These are phyloP conservation scores for Asteroscopus sphinx DNA, from an alignment of 2,888 invertebrate genomes.

Conservation along the genomic window DNA sequence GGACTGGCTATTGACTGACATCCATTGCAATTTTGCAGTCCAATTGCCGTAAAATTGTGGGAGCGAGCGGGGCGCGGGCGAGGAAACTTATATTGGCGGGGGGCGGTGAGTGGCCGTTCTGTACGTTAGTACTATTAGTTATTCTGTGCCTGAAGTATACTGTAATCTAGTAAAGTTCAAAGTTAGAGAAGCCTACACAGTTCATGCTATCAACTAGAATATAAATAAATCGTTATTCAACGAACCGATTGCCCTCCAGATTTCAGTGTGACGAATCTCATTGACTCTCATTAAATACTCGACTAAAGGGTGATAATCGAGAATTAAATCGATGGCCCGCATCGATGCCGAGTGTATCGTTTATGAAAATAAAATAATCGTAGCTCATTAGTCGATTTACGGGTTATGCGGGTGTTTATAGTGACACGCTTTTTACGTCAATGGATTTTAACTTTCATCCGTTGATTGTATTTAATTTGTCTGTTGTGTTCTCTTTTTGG, in stretches of 20 bases:
- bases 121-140: no score
- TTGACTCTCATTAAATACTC: slow-evolving; percentile 74
- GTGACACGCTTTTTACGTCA: slow-evolving; percentile 71
- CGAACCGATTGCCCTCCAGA: slow-evolving; percentile 46
- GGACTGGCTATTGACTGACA: no score
- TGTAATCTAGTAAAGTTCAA: not conserved
- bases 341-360: slow-evolving; percentile 72
- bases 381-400: slow-evolving; percentile 79
- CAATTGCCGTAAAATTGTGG: no score
- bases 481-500: slow-evolving; percentile 36
- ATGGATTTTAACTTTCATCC: slow-evolving; percentile 59
- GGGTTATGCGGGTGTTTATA: slow-evolving; percentile 80
- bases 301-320: slow-evolving; percentile 84
- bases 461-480: slow-evolving; percentile 56
- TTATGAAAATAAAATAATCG: slow-evolving; percentile 87
- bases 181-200: not conserved
- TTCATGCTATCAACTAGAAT: slow-evolving; percentile 2
- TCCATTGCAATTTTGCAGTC: no score
- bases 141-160: no score
- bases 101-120: no score
- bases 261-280: slow-evolving; percentile 70
- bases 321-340: slow-evolving; percentile 85
- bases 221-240: slow-evolving; percentile 46
- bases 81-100: no score
- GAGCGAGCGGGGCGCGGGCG: no score